Evolutionary conservation across 1,140 invertebrate genomes (phyloP).

Genomic region (Centruroides vittatus): DNA sequence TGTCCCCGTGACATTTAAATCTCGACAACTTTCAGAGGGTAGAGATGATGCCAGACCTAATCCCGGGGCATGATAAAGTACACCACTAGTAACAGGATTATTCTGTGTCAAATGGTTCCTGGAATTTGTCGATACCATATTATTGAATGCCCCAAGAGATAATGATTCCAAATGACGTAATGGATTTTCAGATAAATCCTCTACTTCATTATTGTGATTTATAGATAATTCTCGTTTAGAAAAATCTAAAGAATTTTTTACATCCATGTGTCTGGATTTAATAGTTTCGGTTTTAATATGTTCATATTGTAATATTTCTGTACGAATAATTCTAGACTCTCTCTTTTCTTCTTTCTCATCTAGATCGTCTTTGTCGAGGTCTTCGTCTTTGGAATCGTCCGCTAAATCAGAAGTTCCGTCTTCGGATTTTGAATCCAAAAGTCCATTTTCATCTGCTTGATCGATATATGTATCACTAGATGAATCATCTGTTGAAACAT

Average conservation of each 20-base stretch:
- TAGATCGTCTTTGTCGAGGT: constrained; percentile 6
- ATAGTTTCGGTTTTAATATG: too few relatives aligned
- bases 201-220: constrained; percentile 2
- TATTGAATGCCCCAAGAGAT: constrained; percentile 52
- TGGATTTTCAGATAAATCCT: constrained; percentile 39
- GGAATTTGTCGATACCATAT: constrained; percentile 6
- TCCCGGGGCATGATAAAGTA: constrained; percentile 21
- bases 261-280: neutral
- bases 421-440: constrained; percentile 14
- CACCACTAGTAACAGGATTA: constrained; percentile 5
- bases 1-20: constrained; percentile 2
- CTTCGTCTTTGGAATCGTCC: constrained; percentile 15
- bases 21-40: too few relatives aligned
- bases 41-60: constrained; percentile 14
- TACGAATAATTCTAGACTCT: neutral
- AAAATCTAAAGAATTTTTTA: neutral
- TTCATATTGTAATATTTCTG: too few relatives aligned
- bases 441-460: constrained; percentile 18
- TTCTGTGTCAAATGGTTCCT: constrained; percentile 1
- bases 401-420: constrained; percentile 10
- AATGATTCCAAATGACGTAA: constrained; percentile 62
- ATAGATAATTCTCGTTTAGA: neutral
- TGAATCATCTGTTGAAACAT: constrained; percentile 16
- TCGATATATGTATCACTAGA: constrained; percentile 22
- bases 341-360: neutral